Evolutionary conservation across 1,140 invertebrate species (phyloP).

Genomic region (Dreissena rostriformis): DNA sequence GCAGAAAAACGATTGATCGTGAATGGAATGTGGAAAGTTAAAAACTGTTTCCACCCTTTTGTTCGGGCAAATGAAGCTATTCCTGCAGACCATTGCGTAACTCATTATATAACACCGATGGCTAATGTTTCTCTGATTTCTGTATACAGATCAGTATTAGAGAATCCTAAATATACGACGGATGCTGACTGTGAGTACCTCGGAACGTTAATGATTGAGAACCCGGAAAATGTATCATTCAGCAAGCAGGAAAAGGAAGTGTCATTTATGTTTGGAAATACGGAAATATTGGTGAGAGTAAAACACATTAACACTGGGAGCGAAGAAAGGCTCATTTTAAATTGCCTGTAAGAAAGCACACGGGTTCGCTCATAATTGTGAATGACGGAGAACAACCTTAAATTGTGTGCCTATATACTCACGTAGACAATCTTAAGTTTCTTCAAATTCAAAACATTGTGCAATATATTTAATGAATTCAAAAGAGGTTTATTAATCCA

Average conservation of each 20-base stretch:
- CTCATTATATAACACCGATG: background rate
- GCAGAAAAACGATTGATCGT: background rate
- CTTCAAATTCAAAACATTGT: no score
- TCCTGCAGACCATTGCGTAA: background rate
- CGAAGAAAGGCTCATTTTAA: no score
- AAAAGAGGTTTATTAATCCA: no score
- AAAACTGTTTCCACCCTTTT: background rate
- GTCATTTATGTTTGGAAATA: constrained; percentile 6
- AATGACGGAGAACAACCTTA: no score
- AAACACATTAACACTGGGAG: background rate
- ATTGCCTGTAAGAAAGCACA: no score
- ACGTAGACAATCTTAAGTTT: no score
- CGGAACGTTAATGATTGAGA: background rate
- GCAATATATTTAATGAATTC: no score
- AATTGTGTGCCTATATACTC: no score
- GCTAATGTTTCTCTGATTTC: background rate
- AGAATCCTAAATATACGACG: background rate
- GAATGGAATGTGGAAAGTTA: background rate
- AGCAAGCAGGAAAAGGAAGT: background rate
- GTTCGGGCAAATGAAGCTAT: background rate
- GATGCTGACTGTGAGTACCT: constrained; percentile 1
- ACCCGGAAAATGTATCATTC: background rate
- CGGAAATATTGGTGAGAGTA: background rate
- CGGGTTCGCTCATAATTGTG: no score
- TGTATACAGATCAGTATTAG: background rate